These are phyloP conservation scores for Leptosomus discolor DNA, from an alignment of 2,113 vertebrate genomes.

Conservation along the genomic window DNA sequence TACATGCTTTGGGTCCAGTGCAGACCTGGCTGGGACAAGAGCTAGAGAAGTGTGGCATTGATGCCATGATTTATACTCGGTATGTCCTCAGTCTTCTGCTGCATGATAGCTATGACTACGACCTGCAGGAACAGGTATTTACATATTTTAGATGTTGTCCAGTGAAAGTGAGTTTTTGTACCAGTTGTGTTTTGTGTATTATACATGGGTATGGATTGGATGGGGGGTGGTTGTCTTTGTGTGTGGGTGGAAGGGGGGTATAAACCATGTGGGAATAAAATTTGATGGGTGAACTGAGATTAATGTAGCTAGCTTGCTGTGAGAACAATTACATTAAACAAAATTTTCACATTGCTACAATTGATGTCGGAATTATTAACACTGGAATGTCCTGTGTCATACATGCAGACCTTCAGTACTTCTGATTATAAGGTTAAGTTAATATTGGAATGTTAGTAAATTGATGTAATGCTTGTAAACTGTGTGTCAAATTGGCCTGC, in stretches of 20 bases:
- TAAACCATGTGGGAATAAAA: not conserved
- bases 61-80: conserved; percentile 98
- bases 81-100: conserved; percentile 98
- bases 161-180: conserved; percentile 39
- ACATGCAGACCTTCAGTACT: not conserved
- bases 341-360: not conserved
- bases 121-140: conserved; percentile 98
- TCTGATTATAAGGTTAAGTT: not conserved
- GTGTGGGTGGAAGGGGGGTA: conserved; percentile 17
- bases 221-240: not conserved
- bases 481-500: not conserved
- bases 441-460: not conserved
- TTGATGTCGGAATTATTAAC: not conserved
- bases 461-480: not conserved
- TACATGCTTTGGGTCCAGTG: conserved; percentile 96
- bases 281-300: not conserved
- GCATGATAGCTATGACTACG: conserved; percentile 97
- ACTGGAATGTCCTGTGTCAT: not conserved
- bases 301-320: not conserved
- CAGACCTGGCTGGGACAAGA: conserved; percentile 99
- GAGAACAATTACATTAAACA: not conserved
- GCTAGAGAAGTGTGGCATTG: conserved; percentile 99
- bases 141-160: conserved; percentile 38
- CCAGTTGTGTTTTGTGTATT: conserved; percentile 8
- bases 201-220: not conserved